These are phyloP conservation scores for Bombus confusus DNA, from an alignment of 1,140 invertebrate species.

Conservation along the genomic window DNA sequence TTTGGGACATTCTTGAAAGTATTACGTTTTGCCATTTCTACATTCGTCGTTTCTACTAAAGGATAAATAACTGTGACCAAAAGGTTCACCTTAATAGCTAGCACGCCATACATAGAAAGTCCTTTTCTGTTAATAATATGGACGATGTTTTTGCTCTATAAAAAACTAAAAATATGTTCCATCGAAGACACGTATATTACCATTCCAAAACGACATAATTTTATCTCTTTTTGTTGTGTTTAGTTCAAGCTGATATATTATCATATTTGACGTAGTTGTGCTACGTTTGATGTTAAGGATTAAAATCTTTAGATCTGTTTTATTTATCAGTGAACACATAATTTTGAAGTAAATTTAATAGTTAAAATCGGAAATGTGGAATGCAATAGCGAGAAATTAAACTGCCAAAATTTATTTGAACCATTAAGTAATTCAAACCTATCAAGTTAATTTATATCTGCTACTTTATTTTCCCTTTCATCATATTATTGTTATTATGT, in stretches of 20 bases:
- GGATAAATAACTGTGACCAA: neutral
- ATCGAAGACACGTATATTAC: neutral
- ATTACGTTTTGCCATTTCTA: neutral
- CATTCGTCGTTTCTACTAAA: neutral
- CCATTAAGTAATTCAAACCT: neutral
- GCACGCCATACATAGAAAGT: neutral
- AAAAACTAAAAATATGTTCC: conserved; percentile 7
- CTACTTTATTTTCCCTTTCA: neutral
- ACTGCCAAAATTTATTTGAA: conserved; percentile 11
- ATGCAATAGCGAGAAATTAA: conserved; percentile 6
- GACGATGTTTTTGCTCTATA: neutral
- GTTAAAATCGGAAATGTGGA: neutral
- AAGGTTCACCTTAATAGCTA: neutral
- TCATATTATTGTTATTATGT: neutral
- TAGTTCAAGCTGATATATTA: neutral
- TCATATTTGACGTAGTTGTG: no score
- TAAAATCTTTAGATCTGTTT: no score
- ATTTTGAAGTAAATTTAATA: conserved; percentile 8
- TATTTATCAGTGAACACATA: neutral
- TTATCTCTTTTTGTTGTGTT: neutral
- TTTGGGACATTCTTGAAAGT: neutral
- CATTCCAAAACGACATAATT: neutral
- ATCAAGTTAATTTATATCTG: neutral
- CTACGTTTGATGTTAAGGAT: neutral
- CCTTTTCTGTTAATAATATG: neutral